Conservation (phyloP, 2,797 vertebrate genomes). For the Picus viridis region DNA sequence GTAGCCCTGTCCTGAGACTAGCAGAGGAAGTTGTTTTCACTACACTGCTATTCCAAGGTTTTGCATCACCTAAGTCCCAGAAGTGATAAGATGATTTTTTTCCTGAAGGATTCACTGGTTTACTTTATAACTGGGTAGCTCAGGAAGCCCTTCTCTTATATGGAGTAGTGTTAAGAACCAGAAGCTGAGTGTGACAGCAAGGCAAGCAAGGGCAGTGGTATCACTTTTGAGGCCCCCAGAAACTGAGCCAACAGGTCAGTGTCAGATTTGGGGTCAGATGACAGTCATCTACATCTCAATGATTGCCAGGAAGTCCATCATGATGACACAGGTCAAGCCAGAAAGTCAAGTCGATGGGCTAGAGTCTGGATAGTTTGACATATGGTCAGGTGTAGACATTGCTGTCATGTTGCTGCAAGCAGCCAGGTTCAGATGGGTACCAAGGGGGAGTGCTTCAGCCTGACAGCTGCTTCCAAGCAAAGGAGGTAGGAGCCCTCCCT, state of each 20-base stretch:
- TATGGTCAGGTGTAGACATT: rapidly evolving
- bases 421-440: not conserved
- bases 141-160: not conserved
- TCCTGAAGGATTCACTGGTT: not conserved
- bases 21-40: not conserved
- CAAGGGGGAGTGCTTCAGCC: not conserved
- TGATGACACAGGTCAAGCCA: not conserved
- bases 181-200: not conserved
- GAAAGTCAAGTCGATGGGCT: not conserved
- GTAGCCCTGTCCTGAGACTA: not conserved
- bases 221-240: not conserved
- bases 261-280: not conserved
- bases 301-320: not conserved
- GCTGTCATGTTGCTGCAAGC: not conserved
- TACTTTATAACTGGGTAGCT: not conserved
- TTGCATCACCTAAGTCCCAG: not conserved
- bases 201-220: not conserved
- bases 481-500: not conserved
- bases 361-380: not conserved
- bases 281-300: not conserved
- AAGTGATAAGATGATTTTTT: not conserved
- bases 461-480: not conserved
- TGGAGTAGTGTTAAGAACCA: not conserved
- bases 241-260: not conserved
- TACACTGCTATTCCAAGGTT: not conserved